Evolutionary conservation across 2,113 vertebrate genomes (phyloP).

Genomic region (Chamaetylas fuelleborni): DNA sequence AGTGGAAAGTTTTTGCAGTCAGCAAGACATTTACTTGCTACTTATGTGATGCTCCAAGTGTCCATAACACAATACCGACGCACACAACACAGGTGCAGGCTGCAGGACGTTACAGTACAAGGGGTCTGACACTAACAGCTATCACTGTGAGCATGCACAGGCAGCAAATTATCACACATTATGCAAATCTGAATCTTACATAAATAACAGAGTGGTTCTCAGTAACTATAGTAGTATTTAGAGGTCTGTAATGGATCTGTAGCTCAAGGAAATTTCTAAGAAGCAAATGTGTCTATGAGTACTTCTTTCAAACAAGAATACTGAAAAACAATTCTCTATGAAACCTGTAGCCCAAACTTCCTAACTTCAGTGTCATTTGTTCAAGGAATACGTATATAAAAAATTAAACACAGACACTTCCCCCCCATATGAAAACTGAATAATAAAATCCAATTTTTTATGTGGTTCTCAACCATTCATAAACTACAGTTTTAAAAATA

Average conservation of each 20-base stretch:
- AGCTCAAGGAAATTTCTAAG: background rate
- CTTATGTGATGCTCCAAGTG: background rate
- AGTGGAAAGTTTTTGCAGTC: background rate
- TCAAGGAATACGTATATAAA: background rate
- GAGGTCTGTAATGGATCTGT: background rate
- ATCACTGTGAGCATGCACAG: background rate
- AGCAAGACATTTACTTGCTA: background rate
- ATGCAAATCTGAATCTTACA: background rate
- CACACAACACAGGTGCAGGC: background rate
- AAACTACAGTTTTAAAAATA: background rate
- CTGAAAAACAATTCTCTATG: background rate
- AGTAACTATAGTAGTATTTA: background rate
- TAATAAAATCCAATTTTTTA: background rate
- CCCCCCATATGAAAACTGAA: background rate
- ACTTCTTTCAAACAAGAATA: background rate
- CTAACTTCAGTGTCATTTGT: background rate
- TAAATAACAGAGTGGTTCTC: background rate
- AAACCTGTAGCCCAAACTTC: background rate
- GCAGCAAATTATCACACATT: background rate
- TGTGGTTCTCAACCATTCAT: background rate
- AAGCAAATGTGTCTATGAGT: background rate
- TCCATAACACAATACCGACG: background rate
- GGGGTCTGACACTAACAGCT: background rate
- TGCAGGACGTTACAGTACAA: background rate
- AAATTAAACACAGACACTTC: background rate